Conservation (phyloP, 64 coral and sea anemone species). For the Acropora yongei region DNA sequence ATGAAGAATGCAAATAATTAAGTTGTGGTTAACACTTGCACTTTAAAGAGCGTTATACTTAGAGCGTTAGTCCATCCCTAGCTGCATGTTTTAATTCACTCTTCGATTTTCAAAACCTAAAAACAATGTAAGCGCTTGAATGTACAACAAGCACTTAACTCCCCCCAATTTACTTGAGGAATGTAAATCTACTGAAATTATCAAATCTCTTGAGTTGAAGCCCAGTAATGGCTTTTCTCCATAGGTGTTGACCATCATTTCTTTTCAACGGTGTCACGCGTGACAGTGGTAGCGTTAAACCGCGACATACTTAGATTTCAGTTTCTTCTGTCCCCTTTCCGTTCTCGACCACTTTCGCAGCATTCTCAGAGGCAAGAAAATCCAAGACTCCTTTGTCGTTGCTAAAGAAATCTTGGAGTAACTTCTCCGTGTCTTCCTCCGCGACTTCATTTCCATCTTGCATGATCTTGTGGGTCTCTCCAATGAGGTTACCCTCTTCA, state of each 20-base stretch:
- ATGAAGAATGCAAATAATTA: constrained; percentile 32
- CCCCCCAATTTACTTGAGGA: not conserved
- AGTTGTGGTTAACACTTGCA: not conserved
- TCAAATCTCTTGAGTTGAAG: too few relatives aligned
- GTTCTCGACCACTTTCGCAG: not conserved
- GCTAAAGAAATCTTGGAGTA: constrained; percentile 89
- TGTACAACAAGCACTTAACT: not conserved
- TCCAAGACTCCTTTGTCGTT: constrained; percentile 89
- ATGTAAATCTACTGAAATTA: constrained; percentile 17
- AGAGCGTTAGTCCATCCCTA: not conserved
- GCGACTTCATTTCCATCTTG: constrained; percentile 3
- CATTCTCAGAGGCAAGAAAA: constrained; percentile 71
- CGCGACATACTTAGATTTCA: constrained; percentile 62
- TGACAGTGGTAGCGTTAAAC: not conserved
- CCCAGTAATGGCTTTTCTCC: too few relatives aligned
- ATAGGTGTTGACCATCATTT: not conserved
- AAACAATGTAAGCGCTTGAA: too few relatives aligned
- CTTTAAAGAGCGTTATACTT: not conserved
- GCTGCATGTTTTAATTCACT: not conserved
- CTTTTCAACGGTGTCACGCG: not conserved
- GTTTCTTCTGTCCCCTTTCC: constrained; percentile 77
- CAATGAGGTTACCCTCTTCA: constrained; percentile 57
- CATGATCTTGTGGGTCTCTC: constrained; percentile 35
- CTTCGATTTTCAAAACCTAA: not conserved
- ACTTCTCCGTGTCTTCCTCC: constrained; percentile 75